Base-by-base conservation (phyloP, 2,888 invertebrate species). In the Ochropacha duplaris region DNA sequence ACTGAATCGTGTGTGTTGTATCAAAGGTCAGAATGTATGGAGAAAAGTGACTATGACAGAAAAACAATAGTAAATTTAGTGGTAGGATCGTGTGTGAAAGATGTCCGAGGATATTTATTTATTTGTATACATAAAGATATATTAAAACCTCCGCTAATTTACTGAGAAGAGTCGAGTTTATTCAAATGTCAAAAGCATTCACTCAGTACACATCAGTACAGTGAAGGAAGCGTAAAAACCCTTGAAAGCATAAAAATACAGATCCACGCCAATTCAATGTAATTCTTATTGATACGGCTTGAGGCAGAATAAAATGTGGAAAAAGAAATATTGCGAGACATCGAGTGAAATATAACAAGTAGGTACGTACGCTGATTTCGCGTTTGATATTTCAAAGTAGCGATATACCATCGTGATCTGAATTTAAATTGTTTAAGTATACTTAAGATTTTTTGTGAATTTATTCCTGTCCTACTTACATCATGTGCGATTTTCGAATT, bases 381-480 rank as follows among this genome's bases (percentile, higher is more conserved):
- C 52, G 52, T 31, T 34, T 51, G 51, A 34, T 52, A 52, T 52
- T 28, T 52, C 52, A 34, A 31, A 52, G 31, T 2, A 5, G 31
- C 8, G 14, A 19, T 52, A 34, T 22, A 52, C 31, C 5, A 12
- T 8, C 51, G 51, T 31, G 28, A 51, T 28, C 11, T 19, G 51
- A 16, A 31, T 16, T 16, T 31, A 51, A 31, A 19, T 31, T 22
- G 14, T 50, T 50, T 5, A 16, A 16, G 8, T 50, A 24, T 11
- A 31, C 22, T 52, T 3, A 3, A 6, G 9, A 6, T 12, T 22
- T n/a, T 9, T 8, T 22, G 14, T 12, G 52, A 19, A 12, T 52
- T 24, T n/a, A 26, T 16, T 16, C 16, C 6, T 5, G n/a, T 24
- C 50, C 8, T 50, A 8, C 6, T 28, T 24, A n/a, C 9, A 1